These are phyloP conservation scores for Anguilla rostrata DNA, from an alignment of 2,113 vertebrate genomes.

Conservation along the genomic window DNA sequence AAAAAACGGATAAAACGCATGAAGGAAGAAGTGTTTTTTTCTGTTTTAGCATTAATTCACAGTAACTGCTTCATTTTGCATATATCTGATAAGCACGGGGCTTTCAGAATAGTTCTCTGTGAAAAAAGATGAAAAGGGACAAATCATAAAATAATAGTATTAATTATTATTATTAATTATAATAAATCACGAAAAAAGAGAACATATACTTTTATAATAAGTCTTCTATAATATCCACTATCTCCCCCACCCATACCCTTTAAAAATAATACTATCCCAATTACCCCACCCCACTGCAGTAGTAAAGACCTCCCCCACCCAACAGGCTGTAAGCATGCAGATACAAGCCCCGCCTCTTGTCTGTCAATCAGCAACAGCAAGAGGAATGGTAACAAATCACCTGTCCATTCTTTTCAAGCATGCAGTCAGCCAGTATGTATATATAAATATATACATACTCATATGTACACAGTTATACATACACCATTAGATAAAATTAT, in stretches of 20 bases:
- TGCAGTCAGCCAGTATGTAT: slow-evolving; percentile 69
- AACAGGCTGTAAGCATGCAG: slow-evolving; percentile 69
- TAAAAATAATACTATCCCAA: slow-evolving; percentile 65
- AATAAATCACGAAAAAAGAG: slow-evolving; percentile 30
- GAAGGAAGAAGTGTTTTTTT: slow-evolving; percentile 60
- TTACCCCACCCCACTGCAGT: slow-evolving; percentile 59
- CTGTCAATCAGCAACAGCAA: slow-evolving; percentile 37
- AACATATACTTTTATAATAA: slow-evolving; percentile 34
- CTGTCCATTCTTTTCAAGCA: slow-evolving; percentile 48
- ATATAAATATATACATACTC: slow-evolving; percentile 58
- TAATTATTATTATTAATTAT: slow-evolving; percentile 39
- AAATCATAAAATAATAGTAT: slow-evolving; percentile 59
- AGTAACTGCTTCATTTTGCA: slow-evolving; percentile 77
- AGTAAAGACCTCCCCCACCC: slow-evolving; percentile 62
- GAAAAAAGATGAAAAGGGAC: slow-evolving; percentile 59
- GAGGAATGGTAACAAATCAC: slow-evolving; percentile 39
- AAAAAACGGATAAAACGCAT: slow-evolving; percentile 1
- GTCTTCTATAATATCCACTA: slow-evolving; percentile 46
- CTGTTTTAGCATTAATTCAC: slow-evolving; percentile 63
- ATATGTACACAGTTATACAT: slow-evolving; percentile 62
- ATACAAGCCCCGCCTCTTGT: slow-evolving; percentile 51
- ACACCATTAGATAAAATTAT: slow-evolving; percentile 55
- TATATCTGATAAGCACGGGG: slow-evolving; percentile 71
- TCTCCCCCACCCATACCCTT: slow-evolving; percentile 53
- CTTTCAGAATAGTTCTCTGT: slow-evolving; percentile 71